Base-by-base conservation (phyloP, 1,140 invertebrate genomes). In the Helicoverpa zea region DNA sequence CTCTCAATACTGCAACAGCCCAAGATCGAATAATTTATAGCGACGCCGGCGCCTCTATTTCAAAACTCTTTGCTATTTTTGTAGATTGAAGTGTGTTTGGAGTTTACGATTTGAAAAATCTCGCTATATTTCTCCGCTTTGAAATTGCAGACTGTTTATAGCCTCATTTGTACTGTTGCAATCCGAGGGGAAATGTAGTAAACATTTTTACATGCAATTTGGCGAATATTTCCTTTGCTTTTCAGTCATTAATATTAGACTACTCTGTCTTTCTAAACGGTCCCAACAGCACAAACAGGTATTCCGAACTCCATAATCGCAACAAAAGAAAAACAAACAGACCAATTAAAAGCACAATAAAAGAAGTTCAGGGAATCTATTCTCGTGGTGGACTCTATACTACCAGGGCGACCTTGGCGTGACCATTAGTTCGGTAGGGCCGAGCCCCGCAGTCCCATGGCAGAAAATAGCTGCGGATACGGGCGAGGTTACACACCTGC, bases 381-480 rank as follows among this genome's bases (percentile, higher is more conserved):
- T 66, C 63, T 47, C n/a, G 14, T 18, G 47, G 16, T 16, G 9
- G 12, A 52, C 47, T 52, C 11, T 51, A 52, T 29, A 51, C 12
- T 13, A 49, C 3, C 66, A 70, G 3, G 56, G 30, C 59, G 74
- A 64, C 74, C 74, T 79, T 79, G 47, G 75, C 76, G 72, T 63
- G 43, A 49, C 58, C 56, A 61, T 43, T 61, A 64, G 78, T 70
- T 16, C 79, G 73, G 61, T 61, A 64, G 68, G 70, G 66, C 68
- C 29, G 63, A 51, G 49, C 70, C 30, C 63, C 23, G 63, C 63
- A 29, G 63, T 56, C 76, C 51, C 54, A 79, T 66, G 75, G 63
- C 61, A 77, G 47, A 82, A n/a, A 82, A 82, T 82, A 82, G 75
- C 70, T 7, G 56, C 81, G 81, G 81, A 83, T 77, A 79, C 58